A percentile compares a stretch with the other conserved stretches of the same genome.
Evolutionary conservation across 2,113 vertebrate species (phyloP).

Genomic region (Neolamprologus sp.): DNA sequence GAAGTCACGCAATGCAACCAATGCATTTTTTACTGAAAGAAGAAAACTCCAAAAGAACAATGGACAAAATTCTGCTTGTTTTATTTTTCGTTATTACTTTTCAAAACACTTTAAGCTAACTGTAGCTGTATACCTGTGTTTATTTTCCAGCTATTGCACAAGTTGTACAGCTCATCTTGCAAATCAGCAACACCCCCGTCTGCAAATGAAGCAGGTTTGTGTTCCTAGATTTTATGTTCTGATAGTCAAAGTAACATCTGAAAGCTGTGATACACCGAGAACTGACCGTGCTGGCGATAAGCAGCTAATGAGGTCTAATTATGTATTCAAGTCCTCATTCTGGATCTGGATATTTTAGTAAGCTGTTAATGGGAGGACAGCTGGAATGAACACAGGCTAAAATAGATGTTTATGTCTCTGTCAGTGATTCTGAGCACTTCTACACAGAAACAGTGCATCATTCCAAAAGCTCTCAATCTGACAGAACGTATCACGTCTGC

Average conservation of each 20-base stretch:
- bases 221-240: background rate
- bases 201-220: background rate
- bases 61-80: background rate
- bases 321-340: background rate
- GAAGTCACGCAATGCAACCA: background rate
- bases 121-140: background rate
- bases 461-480: background rate
- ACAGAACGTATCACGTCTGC: background rate
- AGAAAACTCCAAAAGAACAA: background rate
- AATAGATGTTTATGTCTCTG: background rate
- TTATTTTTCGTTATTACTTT: background rate
- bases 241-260: conserved; percentile 22
- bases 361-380: background rate
- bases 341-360: background rate
- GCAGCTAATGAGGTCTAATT: conserved; percentile 2
- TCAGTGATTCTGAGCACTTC: background rate
- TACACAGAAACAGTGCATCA: background rate
- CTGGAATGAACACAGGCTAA: background rate
- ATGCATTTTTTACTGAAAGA: background rate
- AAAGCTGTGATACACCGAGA: background rate
- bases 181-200: background rate
- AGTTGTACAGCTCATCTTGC: background rate
- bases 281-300: background rate
- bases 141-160: background rate
- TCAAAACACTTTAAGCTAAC: background rate